Conservation (phyloP, 2,797 vertebrate species). For the Pipistrellus nathusii region DNA sequence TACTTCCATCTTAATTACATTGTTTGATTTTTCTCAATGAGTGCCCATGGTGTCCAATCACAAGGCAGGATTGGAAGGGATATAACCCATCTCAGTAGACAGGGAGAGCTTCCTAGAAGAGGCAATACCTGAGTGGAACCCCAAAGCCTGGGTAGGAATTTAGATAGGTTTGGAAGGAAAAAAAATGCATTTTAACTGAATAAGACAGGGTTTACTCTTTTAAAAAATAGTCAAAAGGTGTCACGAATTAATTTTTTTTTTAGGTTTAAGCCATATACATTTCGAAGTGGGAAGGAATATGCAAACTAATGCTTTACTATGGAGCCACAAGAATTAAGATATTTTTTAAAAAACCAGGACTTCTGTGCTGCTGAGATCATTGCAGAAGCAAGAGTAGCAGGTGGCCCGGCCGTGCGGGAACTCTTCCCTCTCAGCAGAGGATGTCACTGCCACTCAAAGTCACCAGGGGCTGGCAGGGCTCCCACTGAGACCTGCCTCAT, state of each 20-base stretch:
- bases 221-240: not conserved
- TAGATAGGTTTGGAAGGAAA: not conserved
- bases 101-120: not conserved
- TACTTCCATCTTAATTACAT: not conserved
- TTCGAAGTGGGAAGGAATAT: not conserved
- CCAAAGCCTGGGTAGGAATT: not conserved
- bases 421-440: slow-evolving; percentile 32
- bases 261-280: not conserved
- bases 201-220: not conserved
- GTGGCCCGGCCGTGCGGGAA: slow-evolving; percentile 40
- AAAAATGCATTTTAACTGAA: not conserved
- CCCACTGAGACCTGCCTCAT: slow-evolving; percentile 4
- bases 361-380: not conserved
- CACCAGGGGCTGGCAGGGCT: slow-evolving; percentile 54
- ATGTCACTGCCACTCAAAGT: slow-evolving; percentile 75
- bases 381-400: not conserved
- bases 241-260: not conserved
- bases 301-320: not conserved
- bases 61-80: not conserved
- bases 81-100: not conserved
- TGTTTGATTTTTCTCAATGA: slow-evolving; percentile 48
- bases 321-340: not conserved
- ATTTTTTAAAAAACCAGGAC: not conserved
- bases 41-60: not conserved
- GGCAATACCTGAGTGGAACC: not conserved